These are phyloP conservation scores for Sphaeridia pumilis DNA, from an alignment of 2,888 invertebrate genomes.

Conservation along the genomic window DNA sequence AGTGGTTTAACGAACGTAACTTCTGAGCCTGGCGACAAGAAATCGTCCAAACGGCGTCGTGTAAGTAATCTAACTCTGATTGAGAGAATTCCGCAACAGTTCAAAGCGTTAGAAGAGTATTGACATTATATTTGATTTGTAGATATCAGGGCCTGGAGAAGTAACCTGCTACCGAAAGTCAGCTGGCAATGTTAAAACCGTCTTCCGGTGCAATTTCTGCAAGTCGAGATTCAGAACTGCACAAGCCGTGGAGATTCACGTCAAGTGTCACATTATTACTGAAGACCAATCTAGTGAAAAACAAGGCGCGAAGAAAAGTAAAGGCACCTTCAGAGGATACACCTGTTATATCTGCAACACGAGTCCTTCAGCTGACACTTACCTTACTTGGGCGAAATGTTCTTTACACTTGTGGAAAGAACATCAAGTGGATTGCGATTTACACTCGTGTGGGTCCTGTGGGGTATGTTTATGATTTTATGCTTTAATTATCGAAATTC, in stretches of 20 bases:
- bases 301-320: neutral
- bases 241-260: constrained; percentile 27
- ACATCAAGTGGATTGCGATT: constrained; percentile 61
- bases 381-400: constrained; percentile 53
- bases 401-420: constrained; percentile 57
- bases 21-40: too few relatives aligned
- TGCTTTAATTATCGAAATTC: neutral
- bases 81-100: neutral
- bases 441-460: constrained; percentile 63
- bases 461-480: constrained; percentile 35
- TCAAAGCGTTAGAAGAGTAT: neutral
- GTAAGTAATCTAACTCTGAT: neutral
- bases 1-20: too few relatives aligned
- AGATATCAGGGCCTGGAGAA: constrained; percentile 16
- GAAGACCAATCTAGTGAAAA: neutral
- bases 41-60: neutral
- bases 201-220: constrained; percentile 25
- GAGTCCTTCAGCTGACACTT: constrained; percentile 38
- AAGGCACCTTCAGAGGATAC: neutral
- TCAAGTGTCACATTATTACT: constrained; percentile 26
- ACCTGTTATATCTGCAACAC: neutral
- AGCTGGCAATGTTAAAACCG: constrained; percentile 22
- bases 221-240: constrained; percentile 22
- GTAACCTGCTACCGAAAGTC: constrained; percentile 16
- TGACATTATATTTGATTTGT: neutral